Percentiles rank a stretch among this genome's conserved stretches.
phyloP scores from a whole-genome alignment of 1,140 invertebrate genomes.

The Bombyx mandarina region DNA sequence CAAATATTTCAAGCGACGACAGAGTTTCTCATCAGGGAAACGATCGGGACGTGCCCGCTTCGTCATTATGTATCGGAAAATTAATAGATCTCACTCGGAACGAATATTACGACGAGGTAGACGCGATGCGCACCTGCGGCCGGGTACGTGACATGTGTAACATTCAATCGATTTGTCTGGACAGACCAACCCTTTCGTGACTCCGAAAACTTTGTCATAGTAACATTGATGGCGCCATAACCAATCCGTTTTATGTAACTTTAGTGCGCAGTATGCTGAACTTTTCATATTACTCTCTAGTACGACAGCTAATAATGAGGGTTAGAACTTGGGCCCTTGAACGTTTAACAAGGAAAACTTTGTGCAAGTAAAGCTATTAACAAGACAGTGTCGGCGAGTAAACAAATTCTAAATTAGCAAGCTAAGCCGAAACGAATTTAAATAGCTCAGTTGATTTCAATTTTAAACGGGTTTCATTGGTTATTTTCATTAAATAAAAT shows the following conservation, averaged over 20 bases:
- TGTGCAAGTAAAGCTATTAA: conserved; percentile 14
- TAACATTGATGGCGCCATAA: conserved; percentile 31
- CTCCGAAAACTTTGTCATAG: conserved; percentile 31
- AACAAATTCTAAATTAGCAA: conserved; percentile 9
- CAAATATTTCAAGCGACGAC: too few species aligned
- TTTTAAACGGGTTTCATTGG: too few species aligned
- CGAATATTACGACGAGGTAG: conserved; percentile 19
- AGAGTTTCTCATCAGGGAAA: too few species aligned
- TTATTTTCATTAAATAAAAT: too few species aligned
- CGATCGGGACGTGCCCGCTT: background rate
- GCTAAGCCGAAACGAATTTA: conserved; percentile 15
- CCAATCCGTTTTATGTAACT: conserved; percentile 28
- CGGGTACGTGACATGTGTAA: conserved; percentile 24
- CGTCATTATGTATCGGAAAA: conserved; percentile 2
- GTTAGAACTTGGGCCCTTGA: conserved; percentile 18
- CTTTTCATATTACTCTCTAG: conserved; percentile 23
- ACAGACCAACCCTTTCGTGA: conserved; percentile 34
- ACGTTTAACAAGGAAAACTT: conserved; percentile 17
- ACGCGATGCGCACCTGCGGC: conserved; percentile 38
- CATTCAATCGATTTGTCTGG: conserved; percentile 50
- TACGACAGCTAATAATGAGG: conserved; percentile 23
- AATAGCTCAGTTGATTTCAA: background rate
- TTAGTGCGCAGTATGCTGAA: conserved; percentile 25
- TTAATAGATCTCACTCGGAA: conserved; percentile 19
- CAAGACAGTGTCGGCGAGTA: conserved; percentile 9